These are phyloP conservation scores for Hyposmocoma kahamanoa DNA, from an alignment of 1,140 invertebrate species.

Conservation along the genomic window DNA sequence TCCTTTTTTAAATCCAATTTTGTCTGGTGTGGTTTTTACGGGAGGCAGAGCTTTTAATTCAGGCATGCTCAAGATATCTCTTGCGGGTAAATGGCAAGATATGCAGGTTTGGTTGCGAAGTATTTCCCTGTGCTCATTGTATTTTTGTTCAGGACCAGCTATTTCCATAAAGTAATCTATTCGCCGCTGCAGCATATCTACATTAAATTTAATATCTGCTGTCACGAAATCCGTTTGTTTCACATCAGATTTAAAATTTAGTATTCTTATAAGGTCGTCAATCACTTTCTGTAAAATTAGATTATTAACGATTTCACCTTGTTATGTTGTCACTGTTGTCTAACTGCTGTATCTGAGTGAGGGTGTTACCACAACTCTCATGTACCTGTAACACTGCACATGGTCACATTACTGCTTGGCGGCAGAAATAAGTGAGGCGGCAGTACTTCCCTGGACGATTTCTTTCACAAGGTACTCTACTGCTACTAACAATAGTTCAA, in stretches of 20 bases:
- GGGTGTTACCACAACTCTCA: no score
- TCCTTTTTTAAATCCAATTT: neutral
- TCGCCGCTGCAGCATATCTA: neutral
- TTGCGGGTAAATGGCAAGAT: neutral
- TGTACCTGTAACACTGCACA: no score
- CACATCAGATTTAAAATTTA: neutral
- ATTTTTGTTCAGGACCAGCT: neutral
- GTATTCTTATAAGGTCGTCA: neutral
- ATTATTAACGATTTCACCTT: neutral
- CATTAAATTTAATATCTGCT: neutral
- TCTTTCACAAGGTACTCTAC: no score
- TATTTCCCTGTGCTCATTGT: neutral
- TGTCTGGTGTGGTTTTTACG: no score
- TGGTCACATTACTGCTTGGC: no score
- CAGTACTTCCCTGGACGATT: no score
- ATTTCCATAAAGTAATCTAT: neutral
- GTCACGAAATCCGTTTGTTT: neutral
- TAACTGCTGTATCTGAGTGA: no score
- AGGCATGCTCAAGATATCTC: neutral
- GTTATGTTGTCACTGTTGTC: neutral
- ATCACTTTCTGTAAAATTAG: neutral
- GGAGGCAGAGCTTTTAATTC: neutral
- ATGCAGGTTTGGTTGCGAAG: neutral
- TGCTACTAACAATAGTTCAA: no score
- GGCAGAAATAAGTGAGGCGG: no score